A percentile compares a stretch with the other conserved stretches of the same genome.
phyloP scores from a whole-genome alignment of 1,140 invertebrate genomes.

The Orussus abietinus region DNA sequence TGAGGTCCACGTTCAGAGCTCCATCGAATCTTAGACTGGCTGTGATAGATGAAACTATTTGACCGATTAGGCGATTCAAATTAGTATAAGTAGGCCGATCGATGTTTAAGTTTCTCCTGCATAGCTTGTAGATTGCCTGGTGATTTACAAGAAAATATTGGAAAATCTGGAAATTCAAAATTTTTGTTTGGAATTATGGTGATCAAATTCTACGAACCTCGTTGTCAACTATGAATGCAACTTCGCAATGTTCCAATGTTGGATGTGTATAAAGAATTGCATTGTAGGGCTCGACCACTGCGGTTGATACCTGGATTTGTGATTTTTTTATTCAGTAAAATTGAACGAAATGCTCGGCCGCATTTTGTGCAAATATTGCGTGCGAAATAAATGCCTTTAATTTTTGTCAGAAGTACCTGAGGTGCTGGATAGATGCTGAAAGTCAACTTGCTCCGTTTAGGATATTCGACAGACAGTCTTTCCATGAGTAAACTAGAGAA shows the following conservation, averaged over 20 bases:
- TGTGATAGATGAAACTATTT: constrained; percentile 70
- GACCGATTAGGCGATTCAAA: constrained; percentile 62
- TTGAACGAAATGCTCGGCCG: not conserved
- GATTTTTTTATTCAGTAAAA: not conserved
- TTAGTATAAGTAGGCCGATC: constrained; percentile 64
- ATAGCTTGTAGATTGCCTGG: constrained; percentile 70
- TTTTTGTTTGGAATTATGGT: not conserved
- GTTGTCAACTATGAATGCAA: constrained; percentile 69
- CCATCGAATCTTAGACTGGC: constrained; percentile 81
- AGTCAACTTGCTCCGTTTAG: constrained; percentile 62
- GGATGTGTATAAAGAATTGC: constrained; percentile 68
- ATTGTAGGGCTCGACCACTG: constrained; percentile 71
- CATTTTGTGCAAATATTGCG: not conserved
- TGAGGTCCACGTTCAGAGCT: constrained; percentile 77
- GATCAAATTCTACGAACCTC: constrained; percentile 18
- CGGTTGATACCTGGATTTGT: constrained; percentile 54
- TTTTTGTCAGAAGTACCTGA: constrained; percentile 47
- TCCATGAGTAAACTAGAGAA: constrained; percentile 57
- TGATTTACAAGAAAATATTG: not conserved
- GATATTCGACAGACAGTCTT: constrained; percentile 58
- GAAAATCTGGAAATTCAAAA: constrained; percentile 5
- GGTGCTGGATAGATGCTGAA: constrained; percentile 65
- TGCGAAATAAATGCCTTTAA: not conserved
- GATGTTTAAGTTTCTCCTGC: constrained; percentile 61
- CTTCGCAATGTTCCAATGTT: constrained; percentile 68